A percentile compares a stretch with the other conserved stretches of the same genome.
Conservation (phyloP, 2,888 invertebrate species). For the Loripinus fragilis region DNA sequence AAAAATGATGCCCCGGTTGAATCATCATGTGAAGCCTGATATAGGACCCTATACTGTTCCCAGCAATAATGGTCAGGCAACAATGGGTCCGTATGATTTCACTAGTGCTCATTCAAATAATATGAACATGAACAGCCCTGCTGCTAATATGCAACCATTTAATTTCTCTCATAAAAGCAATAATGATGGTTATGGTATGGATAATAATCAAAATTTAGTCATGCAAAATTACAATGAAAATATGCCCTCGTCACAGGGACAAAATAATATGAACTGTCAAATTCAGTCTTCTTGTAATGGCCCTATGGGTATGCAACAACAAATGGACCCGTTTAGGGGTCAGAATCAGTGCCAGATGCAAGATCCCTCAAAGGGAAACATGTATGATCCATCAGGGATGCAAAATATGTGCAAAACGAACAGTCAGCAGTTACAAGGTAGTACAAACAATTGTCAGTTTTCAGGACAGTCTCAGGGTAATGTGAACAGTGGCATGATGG, state of each 20-base stretch:
- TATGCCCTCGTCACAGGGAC: slow-evolving; percentile 52
- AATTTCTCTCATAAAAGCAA: slow-evolving; percentile 62
- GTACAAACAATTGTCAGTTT: slow-evolving; percentile 50
- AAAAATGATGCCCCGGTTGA: slow-evolving; percentile 74
- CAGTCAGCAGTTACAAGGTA: slow-evolving; percentile 12
- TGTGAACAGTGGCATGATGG: slow-evolving; percentile 65
- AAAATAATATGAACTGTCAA: slow-evolving; percentile 58
- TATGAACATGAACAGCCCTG: slow-evolving; percentile 36
- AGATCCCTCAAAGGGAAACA: slow-evolving; percentile 54
- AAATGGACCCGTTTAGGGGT: slow-evolving; percentile 56
- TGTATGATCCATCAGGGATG: slow-evolving; percentile 56
- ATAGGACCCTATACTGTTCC: slow-evolving; percentile 79
- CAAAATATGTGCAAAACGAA: slow-evolving; percentile 51
- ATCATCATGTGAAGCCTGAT: slow-evolving; percentile 74
- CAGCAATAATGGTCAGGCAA: slow-evolving; percentile 65
- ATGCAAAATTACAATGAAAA: slow-evolving; percentile 64
- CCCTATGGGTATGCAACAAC: slow-evolving; percentile 65
- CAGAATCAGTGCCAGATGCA: slow-evolving; percentile 57
- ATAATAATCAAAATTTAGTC: slow-evolving; percentile 70
- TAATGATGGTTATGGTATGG: slow-evolving; percentile 63
- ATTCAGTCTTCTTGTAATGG: slow-evolving; percentile 58
- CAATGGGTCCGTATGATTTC: slow-evolving; percentile 66
- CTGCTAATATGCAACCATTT: slow-evolving; percentile 60
- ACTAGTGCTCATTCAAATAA: slow-evolving; percentile 31
- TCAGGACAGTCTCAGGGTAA: slow-evolving; percentile 51